Base-by-base conservation (phyloP, 2,797 vertebrate species). In the Lagodon rhomboides region DNA sequence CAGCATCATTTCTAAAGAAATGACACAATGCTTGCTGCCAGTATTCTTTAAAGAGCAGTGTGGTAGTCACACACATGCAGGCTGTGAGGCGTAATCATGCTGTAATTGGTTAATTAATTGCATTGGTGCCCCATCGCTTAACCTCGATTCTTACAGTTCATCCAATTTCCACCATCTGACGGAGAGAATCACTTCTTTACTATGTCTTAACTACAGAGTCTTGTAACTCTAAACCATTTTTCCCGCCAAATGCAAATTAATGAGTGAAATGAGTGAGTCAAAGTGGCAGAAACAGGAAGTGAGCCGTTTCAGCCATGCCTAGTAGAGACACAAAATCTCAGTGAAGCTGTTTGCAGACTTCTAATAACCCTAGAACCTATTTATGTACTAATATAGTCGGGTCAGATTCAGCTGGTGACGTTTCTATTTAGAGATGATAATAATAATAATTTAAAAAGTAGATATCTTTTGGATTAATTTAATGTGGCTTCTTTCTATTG, bases 251-350 rank as follows among this genome's bases (percentile, higher is more conserved):
- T 82, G 59, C 34, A 75, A 67, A 77, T 23, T 9, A 74, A 55
- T 15, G 51, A 41, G 22, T 38, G 38, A 38, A 38, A 38, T 38
- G 38, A 11, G 38, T 11, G 34, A 12, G 3, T 62, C 64, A 80
- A 71, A 59, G 68, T 15, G 59, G 66, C 53, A 66, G 49, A 68
- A 77, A 86, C 73, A 87, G 75, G 85, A 87, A 84, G 73, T 59
- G 22, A 68, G 71, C 6, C 8, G 23, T 15, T 46, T 27, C 38
- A 38, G 38, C 38, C 38, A 0, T 10, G 16, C 16, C 43, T 8
- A 66, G 51, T 20, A 46, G 20, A 62, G 1, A 3, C 17, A 49
- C 6, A 22, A 53, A 56, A 68, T 64, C 6, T 65, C 67, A 63
- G 23, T 50, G 17, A 60, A 38, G 46, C 46, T 4, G 23, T 66